Base-by-base conservation (phyloP, 2,113 vertebrate species). In the Chitala chitala region DNA sequence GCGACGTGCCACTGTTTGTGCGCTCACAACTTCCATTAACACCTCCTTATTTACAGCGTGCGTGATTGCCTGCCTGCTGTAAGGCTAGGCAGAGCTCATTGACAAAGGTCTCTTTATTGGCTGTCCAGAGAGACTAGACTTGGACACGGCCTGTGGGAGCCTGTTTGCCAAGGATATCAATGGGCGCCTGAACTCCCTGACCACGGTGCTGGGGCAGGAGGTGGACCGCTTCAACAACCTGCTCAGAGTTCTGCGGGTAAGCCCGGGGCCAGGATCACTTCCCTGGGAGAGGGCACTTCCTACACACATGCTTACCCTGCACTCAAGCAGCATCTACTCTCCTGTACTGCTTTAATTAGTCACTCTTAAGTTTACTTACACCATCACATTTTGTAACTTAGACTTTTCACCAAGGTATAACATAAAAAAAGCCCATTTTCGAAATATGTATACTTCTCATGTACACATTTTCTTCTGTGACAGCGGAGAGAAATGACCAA, bases 131-230 rank as follows among this genome's bases (percentile, higher is more conserved):
- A 73, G 55, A 22, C 78, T 96, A 68, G 81, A 89, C 26, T 92
- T 94, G 88, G 92, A 93, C 1, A 75, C 31, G 8, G 92, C 92
- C 1, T 63, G 78, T 0, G 90, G 93, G 72, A 76, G 51, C 50
- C 82, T 95, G 63, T 93, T 92, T 76, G 3, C 77, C 48, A 87
- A 76, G 72, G 92, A 94, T 31, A 59, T 76, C 10, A 86, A 88
- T 7, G 90, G 89, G 9, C 89, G 90, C 1, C 26, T 92, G 9
- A 90, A 92, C 82, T 92, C 91, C 24, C 78, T 93, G 63, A 92
- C 90, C 31, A 93, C 90, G 0, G 90, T 94, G 17, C 81, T 91
- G 58, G 89, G 88, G 64, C 92, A 94, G 78, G 89, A 95, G 84
- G 82, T 87, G 36, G 90, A 93, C 78, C 86, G 90, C 13, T 93